Base-by-base conservation (phyloP, 2,888 invertebrate genomes). In the Callimorpha dominula region DNA sequence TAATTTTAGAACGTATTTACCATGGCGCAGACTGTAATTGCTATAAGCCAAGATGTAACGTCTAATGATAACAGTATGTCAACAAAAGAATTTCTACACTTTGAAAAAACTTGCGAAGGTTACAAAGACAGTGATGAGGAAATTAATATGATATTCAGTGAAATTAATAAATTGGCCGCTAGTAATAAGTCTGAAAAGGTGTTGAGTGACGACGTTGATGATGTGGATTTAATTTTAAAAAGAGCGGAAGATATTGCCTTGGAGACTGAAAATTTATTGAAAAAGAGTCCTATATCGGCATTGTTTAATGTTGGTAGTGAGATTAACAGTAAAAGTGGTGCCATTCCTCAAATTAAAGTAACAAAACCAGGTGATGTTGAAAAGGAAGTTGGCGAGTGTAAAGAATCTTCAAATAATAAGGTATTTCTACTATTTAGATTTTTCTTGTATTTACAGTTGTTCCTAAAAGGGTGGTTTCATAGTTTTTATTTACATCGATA, bases 81-180 rank as follows among this genome's bases (percentile, higher is more conserved):
- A 43, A 94, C 93, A 4, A 94, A 93, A 85, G 95, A 95, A 84
- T 95, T 95, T 86, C 85, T 95, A 68, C 85, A 89, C 54, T 90
- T 92, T 76, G 95, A 95, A 84, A 94, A 93, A 82, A 89, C 88
- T 73, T 95, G 95, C 78, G 94, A 94, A 79, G 86, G 87, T 6
- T 93, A 88, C 74, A 95, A 92, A 79, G 95, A 92, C 71, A 95
- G 94, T 65, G 96, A 96, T 81, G 95, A 96, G 68, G 97, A 97
- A 90, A 96, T 97, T 12, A 97, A 96, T 81, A 96, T 96, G 90
- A 97, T 97, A 88, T 96, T 97, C 81, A 97, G 96, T 85, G 97
- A 97, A 92, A 97, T 97, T 5, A 97, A 96, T 80, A 96, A 97
- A 78, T 88, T 97, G 65, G 94, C 96, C 54, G 89, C 87, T 50